A percentile compares a stretch with the other conserved stretches of the same genome.
These are phyloP conservation scores for Euleptes europaea DNA, from an alignment of 2,113 vertebrate genomes.

Conservation along the genomic window DNA sequence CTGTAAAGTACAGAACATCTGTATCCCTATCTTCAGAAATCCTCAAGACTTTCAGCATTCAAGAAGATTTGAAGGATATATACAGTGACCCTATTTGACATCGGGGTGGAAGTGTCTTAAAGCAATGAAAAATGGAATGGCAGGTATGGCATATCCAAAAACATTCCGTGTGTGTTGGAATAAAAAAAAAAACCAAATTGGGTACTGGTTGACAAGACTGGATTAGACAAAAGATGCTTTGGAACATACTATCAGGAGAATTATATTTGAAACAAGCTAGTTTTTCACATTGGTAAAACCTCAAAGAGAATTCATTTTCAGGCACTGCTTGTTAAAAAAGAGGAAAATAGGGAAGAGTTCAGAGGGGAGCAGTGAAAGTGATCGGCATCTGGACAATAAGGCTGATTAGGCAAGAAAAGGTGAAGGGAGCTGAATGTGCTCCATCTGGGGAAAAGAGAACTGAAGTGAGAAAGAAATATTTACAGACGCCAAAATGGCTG, in stretches of 20 bases:
- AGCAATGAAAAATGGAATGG: background rate
- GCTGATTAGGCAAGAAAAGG: background rate
- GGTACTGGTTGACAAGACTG: background rate
- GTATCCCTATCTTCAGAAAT: background rate
- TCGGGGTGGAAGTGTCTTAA: background rate
- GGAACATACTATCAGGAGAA: background rate
- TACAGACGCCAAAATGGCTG: slow-evolving; percentile 21
- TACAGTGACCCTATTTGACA: background rate
- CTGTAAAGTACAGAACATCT: background rate
- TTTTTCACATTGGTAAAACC: background rate
- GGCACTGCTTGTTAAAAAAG: background rate
- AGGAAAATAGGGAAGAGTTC: background rate
- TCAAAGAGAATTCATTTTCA: background rate
- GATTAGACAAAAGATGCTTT: background rate
- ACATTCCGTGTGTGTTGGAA: background rate
- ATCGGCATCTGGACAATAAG: slow-evolving; percentile 3
- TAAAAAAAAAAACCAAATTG: background rate
- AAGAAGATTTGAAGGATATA: background rate
- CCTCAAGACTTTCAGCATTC: background rate
- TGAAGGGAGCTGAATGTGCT: background rate
- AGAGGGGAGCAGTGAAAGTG: background rate
- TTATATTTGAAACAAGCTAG: background rate
- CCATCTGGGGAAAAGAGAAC: background rate
- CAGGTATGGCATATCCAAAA: too few species aligned
- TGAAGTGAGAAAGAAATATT: background rate